Conservation (phyloP, 2,797 vertebrate genomes). For the Alauda arvensis region DNA sequence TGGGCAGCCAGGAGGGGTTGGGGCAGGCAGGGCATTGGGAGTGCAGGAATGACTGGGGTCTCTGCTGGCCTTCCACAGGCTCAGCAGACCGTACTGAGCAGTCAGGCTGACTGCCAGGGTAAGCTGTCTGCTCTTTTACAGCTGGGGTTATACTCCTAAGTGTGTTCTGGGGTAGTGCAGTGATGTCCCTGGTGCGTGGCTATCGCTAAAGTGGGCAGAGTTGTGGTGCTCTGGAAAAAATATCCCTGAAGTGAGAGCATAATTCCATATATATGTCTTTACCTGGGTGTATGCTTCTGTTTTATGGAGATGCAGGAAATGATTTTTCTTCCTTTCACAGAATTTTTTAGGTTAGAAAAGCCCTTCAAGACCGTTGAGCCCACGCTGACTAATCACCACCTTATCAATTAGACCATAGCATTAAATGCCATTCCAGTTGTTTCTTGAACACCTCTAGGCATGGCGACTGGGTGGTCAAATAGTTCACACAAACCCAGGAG, state of each 20-base stretch:
- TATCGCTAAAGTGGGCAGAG: not conserved
- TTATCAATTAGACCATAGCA: not conserved
- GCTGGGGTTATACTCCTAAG: not conserved
- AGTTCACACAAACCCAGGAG: not conserved
- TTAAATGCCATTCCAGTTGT: not conserved
- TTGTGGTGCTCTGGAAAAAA: not conserved
- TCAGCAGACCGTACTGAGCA: not conserved
- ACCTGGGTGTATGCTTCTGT: not conserved
- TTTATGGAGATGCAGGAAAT: not conserved
- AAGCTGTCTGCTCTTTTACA: not conserved
- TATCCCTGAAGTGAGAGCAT: not conserved
- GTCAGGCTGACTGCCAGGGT: not conserved
- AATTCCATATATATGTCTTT: not conserved
- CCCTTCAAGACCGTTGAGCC: not conserved
- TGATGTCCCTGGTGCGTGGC: not conserved
- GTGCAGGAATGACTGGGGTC: rapidly evolving
- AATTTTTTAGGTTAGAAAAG: not conserved
- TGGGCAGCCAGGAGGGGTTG: rapidly evolving
- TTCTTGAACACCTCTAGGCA: not conserved
- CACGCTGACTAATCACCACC: not conserved
- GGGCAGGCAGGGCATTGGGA: not conserved
- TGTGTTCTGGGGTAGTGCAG: not conserved
- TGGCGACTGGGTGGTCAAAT: not conserved
- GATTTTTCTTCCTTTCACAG: not conserved
- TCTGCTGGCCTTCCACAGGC: not conserved